A percentile compares a stretch with the other conserved stretches of the same genome.
These are phyloP conservation scores for Nothoprocta perdicaria DNA, from an alignment of 2,113 vertebrate species.

Conservation along the genomic window DNA sequence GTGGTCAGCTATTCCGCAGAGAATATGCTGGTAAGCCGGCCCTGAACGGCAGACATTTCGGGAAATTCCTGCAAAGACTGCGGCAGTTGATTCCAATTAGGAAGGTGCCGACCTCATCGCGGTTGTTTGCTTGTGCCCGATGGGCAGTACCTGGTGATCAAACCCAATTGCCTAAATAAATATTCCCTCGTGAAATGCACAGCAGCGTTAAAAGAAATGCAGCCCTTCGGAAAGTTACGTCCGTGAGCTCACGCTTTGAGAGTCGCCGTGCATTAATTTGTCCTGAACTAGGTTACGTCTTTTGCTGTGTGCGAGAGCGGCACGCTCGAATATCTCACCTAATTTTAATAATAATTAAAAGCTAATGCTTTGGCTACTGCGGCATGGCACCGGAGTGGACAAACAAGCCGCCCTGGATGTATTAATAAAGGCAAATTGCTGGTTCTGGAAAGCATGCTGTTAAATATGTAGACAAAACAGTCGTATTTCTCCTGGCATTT, in stretches of 20 bases:
- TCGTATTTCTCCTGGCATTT: slow-evolving; percentile 49
- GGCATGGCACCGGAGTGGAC: slow-evolving; percentile 17
- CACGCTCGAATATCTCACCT: slow-evolving; percentile 40
- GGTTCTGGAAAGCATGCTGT: slow-evolving; percentile 53
- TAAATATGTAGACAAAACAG: slow-evolving; percentile 61
- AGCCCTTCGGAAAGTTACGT: slow-evolving; percentile 65
- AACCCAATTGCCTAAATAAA: slow-evolving; percentile 56
- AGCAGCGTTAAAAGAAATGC: slow-evolving; percentile 66
- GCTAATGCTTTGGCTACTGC: slow-evolving; percentile 34
- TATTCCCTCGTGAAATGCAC: slow-evolving; percentile 55
- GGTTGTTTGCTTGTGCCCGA: slow-evolving; percentile 76
- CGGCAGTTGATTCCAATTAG: slow-evolving; percentile 82
- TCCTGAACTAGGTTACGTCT: slow-evolving; percentile 49
- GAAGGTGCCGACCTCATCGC: slow-evolving; percentile 70
- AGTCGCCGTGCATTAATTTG: slow-evolving; percentile 60
- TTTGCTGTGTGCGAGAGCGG: background rate
- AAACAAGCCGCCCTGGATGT: slow-evolving; percentile 45
- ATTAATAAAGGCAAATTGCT: slow-evolving; percentile 62
- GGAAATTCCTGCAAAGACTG: slow-evolving; percentile 79
- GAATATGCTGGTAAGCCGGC: slow-evolving; percentile 87
- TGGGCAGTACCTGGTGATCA: slow-evolving; percentile 63
- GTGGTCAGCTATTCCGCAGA: slow-evolving; percentile 91
- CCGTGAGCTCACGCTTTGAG: slow-evolving; percentile 24
- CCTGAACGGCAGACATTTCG: slow-evolving; percentile 81
- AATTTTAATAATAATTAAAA: slow-evolving; percentile 38